Evolutionary conservation across 2,797 vertebrate species (phyloP), one percentile per base, ranked within the genome.

Genomic region (Cichlasoma orientale): DNA sequence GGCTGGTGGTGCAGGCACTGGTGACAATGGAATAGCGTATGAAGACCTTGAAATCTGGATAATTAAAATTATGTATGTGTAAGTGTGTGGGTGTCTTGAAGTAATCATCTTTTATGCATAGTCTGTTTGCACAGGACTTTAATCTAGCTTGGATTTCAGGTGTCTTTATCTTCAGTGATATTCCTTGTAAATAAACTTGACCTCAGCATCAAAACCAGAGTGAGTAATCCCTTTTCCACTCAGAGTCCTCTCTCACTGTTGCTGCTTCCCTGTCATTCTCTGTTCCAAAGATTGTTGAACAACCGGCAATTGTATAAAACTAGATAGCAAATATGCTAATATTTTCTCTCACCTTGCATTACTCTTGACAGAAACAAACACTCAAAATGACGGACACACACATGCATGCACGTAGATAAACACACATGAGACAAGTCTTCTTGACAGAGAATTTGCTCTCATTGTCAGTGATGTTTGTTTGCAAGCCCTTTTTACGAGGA

Each of bases 181-280:
- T 84, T 72, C 38, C 70, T 53, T 76, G 80, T 63, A 88, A 88
- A 89, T 86, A 84, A 88, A 86, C 81, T 79, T 88, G 88, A 92
- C 87, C 86, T 75, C 52, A 68, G 58, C 76, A 83, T 83, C 74
- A 80, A 83, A 84, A 81, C 52, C 59, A 16, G 25, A 74, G 66
- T 56, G 77, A 88, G 54, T 81, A 82, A 90, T 89, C 36, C 72
- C 41, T 71, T 50, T 58, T 74, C 44, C 55, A 44, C 38, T 82
- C 71, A 33, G 53, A 57, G 29, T 66, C 53, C n/a, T 74, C 9
- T 38, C 38, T 54, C 36, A 31, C 9, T 38, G 33, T 63, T 55
- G 31, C 53, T 16, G 56, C 56, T 70, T 72, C 19, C 73, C 52
- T 78, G 54, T 80, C 80, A 86, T 33, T 72, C 58, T 50, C 25